Percentiles rank a stretch among this genome's conserved stretches.
Evolutionary conservation across 2,797 vertebrate genomes (phyloP).

Genomic region (Amphiprion clarkii): DNA sequence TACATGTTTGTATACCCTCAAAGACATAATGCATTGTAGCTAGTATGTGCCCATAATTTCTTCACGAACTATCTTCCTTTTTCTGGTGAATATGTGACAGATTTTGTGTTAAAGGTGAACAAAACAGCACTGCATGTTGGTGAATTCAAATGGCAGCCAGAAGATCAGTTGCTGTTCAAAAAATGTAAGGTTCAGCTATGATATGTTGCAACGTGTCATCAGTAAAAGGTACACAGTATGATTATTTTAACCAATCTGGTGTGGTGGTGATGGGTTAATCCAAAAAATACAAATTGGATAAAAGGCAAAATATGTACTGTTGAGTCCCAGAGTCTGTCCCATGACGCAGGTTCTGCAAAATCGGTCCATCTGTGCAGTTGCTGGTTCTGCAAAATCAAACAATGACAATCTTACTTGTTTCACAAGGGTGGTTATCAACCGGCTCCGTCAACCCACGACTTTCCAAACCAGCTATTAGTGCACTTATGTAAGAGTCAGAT

Average conservation of each 20-base stretch:
- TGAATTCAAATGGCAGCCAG: background rate
- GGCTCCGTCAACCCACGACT: slow-evolving; percentile 51
- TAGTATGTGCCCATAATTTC: background rate
- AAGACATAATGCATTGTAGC: background rate
- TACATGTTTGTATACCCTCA: slow-evolving; percentile 9
- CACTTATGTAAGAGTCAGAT: slow-evolving; percentile 46
- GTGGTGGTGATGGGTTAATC: slow-evolving; percentile 24
- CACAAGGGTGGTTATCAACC: slow-evolving; percentile 61
- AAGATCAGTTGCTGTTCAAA: background rate
- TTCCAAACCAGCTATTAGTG: slow-evolving; percentile 63
- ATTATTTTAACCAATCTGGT: slow-evolving; percentile 7
- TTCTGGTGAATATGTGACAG: background rate
- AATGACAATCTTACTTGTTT: slow-evolving; percentile 50
- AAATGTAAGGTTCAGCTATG: background rate
- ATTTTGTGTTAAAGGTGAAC: background rate
- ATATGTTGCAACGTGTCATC: background rate
- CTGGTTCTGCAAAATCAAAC: slow-evolving; percentile 52
- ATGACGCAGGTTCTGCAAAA: slow-evolving; percentile 38
- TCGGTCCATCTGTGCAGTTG: slow-evolving; percentile 29
- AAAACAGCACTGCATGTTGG: background rate
- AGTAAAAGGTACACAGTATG: background rate
- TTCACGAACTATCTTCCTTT: background rate
- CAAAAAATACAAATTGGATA: slow-evolving; percentile 11
- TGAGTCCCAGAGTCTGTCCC: background rate
- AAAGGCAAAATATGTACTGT: slow-evolving; percentile 2